Base-by-base conservation (phyloP, 35 echinoderm and acorn worm genomes). In the Amphiura filiformis region DNA sequence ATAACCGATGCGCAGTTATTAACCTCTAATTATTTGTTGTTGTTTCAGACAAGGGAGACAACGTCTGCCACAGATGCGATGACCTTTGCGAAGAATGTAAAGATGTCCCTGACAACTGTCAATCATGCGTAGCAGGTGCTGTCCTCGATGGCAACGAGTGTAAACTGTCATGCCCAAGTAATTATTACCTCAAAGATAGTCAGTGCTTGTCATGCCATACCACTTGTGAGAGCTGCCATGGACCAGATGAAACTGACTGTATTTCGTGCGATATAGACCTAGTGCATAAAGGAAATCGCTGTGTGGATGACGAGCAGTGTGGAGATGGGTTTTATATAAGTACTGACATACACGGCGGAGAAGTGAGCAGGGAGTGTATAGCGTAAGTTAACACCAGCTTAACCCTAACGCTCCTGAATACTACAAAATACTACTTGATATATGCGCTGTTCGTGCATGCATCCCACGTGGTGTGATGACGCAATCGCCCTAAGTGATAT, bases 111-210 rank as follows among this genome's bases (percentile, higher is more conserved):
- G 42, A 41, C 31, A 20, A 84, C 34, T 94, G 92, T 35, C 23
- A 44, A 2, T 11, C 39, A 20, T 94, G 92, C 34, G 37, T 64
- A 36, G 34, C 37, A 1, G 87, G 87, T 20, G 87, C 87, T 1
- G 38, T 94, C 22, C 83, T 94, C 9, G 41, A 36, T 34, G 57
- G 39, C 34, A 49, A 82, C 30, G 38, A 35, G 12, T 94, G 92
- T 57, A 78, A 47, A 49, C 14, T 35, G 9, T 23, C 47, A 13
- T 94, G 92, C 42, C 34, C 83, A 31, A 61, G 41, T 0, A 86
- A 77, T 30, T 75, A 89, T 56, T 94, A 94, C 82, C 75, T 94
- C 2, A 82, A 86, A 7, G 38, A 34, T n/a, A 28, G 28, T 2
- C 20, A 36, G 5, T 94, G 92, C 87, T 12, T 32, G 23, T 13